Percentiles rank a stretch among this genome's conserved stretches.
These are phyloP conservation scores for Luperina nickerlii DNA, from an alignment of 2,888 invertebrate species.

Conservation along the genomic window DNA sequence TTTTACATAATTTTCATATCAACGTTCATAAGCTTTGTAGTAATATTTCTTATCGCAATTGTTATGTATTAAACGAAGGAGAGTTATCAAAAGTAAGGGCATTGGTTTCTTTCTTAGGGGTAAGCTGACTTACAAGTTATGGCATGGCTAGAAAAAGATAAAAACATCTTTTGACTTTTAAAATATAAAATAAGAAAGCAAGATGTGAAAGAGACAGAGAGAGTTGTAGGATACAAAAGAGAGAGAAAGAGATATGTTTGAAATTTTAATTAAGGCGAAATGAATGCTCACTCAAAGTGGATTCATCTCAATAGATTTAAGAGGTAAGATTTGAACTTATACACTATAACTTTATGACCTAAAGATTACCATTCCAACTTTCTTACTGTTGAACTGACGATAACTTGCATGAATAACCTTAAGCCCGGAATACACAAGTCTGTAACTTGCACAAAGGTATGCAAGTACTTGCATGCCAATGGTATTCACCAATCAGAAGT, in stretches of 20 bases:
- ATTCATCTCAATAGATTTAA: background rate
- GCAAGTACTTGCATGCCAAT: background rate
- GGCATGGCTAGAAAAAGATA: constrained; percentile 28
- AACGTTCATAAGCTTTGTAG: constrained; percentile 2
- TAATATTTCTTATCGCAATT: constrained; percentile 29
- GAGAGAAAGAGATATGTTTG: background rate
- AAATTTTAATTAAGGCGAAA: background rate
- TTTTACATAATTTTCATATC: constrained; percentile 16
- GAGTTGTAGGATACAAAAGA: background rate
- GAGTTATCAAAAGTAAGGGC: constrained; percentile 43
- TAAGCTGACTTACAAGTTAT: constrained; percentile 17
- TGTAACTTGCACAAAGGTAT: background rate
- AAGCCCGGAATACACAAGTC: background rate
- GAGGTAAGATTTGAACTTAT: constrained; percentile 28
- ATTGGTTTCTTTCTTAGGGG: constrained; percentile 57
- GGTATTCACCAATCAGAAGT: background rate
- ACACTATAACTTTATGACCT: background rate
- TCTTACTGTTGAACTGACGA: constrained; percentile 35
- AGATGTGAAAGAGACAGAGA: background rate
- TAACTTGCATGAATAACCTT: constrained; percentile 12
- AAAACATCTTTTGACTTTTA: constrained; percentile 3
- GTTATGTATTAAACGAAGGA: constrained; percentile 19
- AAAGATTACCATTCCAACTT: constrained; percentile 5
- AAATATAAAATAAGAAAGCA: background rate
- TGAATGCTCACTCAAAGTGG: background rate